phyloP scores from a whole-genome alignment of 2,888 invertebrate species.

The Eupithecia vulgata region DNA sequence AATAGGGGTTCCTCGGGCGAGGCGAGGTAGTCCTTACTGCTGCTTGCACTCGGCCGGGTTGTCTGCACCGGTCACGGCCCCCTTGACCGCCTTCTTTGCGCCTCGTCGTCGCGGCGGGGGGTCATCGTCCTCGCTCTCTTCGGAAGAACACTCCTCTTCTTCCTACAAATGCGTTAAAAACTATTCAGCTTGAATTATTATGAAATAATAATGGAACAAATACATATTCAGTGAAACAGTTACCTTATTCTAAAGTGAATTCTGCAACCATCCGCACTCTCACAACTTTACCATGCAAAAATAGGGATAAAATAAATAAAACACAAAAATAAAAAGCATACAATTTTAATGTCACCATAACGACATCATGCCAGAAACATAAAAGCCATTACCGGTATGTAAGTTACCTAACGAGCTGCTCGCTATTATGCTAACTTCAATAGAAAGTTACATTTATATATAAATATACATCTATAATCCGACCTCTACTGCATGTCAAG shows the following conservation, averaged over 20 bases:
- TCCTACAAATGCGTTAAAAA: slow-evolving; percentile 57
- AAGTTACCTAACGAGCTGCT: slow-evolving; percentile 68
- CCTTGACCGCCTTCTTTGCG: slow-evolving; percentile 61
- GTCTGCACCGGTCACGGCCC: slow-evolving; percentile 50
- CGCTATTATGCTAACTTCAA: slow-evolving; percentile 73
- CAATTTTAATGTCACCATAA: slow-evolving; percentile 80
- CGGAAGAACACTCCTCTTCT: slow-evolving; percentile 82
- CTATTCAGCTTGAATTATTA: slow-evolving; percentile 28
- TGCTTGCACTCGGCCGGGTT: slow-evolving; percentile 89
- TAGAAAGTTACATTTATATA: slow-evolving; percentile 78
- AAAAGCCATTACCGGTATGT: slow-evolving; percentile 72
- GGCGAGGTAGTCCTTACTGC: slow-evolving; percentile 78
- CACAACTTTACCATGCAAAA: slow-evolving; percentile 70
- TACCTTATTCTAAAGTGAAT: slow-evolving; percentile 63
- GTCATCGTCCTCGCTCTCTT: slow-evolving; percentile 85
- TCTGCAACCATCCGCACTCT: slow-evolving; percentile 79
- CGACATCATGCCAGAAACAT: slow-evolving; percentile 79
- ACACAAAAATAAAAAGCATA: slow-evolving; percentile 78
- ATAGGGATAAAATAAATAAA: slow-evolving; percentile 70
- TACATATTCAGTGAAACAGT: slow-evolving; percentile 49
- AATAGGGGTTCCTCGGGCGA: slow-evolving; percentile 23
- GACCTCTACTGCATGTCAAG: slow-evolving; percentile 64
- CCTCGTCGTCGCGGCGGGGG: slow-evolving; percentile 72
- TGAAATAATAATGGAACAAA: slow-evolving; percentile 18
- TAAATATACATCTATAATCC: slow-evolving; percentile 69